phyloP scores from a whole-genome alignment of 2,113 vertebrate genomes.

The Neolamprologus variostigma region DNA sequence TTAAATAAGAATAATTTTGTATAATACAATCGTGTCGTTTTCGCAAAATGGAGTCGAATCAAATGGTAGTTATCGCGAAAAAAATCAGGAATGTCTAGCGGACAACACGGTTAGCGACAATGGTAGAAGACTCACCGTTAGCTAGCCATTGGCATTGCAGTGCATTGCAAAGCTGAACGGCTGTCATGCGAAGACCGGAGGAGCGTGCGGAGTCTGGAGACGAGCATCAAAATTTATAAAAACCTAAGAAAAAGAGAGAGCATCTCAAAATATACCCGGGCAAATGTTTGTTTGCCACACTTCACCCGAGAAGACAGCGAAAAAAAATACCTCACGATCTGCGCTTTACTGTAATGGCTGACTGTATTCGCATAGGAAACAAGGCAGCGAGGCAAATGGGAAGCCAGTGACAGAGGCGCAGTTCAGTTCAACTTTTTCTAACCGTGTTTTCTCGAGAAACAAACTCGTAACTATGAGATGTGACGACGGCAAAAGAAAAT shows the following conservation, averaged over 20 bases:
- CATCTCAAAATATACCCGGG: neutral
- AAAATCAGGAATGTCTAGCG: constrained; percentile 56
- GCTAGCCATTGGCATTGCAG: constrained; percentile 73
- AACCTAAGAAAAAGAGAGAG: constrained; percentile 55
- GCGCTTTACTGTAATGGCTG: constrained; percentile 89
- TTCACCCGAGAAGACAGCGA: neutral
- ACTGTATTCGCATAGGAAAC: constrained; percentile 83
- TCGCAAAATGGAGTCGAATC: constrained; percentile 18
- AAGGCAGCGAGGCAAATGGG: constrained; percentile 68
- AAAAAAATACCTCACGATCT: constrained; percentile 54
- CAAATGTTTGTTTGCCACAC: neutral
- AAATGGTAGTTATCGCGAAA: constrained; percentile 34
- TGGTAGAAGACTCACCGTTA: constrained; percentile 59
- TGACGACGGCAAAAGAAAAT: constrained; percentile 63
- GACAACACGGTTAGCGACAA: constrained; percentile 60
- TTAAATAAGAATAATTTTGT: constrained; percentile 54
- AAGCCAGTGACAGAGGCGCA: constrained; percentile 73
- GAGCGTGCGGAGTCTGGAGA: constrained; percentile 11
- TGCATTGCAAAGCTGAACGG: constrained; percentile 62
- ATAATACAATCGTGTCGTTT: constrained; percentile 26
- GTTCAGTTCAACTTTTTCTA: constrained; percentile 83
- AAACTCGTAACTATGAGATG: constrained; percentile 19
- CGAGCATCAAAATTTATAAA: neutral
- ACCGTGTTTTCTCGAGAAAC: constrained; percentile 60
- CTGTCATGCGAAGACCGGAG: constrained; percentile 56